A percentile compares a stretch with the other conserved stretches of the same genome.
phyloP scores from a whole-genome alignment of 2,113 vertebrate genomes.

The Triplophysa tibetana region DNA sequence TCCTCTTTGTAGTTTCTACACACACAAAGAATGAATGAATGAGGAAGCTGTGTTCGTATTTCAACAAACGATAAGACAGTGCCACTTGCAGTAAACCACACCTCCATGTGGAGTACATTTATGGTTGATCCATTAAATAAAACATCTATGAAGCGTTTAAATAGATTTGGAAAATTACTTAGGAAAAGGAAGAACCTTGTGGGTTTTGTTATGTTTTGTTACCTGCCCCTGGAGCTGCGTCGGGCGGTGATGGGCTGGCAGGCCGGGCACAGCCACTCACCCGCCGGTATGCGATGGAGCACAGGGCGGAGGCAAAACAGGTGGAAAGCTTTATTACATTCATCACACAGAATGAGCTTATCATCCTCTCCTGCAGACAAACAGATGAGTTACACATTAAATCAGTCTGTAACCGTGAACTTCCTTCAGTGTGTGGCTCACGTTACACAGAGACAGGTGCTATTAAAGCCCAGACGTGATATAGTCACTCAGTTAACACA shows the following conservation, averaged over 20 bases:
- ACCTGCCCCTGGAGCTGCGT: constrained; percentile 89
- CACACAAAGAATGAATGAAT: not conserved
- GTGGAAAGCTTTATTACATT: constrained; percentile 98
- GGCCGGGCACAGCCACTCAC: constrained; percentile 94
- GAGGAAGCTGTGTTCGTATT: not conserved
- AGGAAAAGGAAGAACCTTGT: too few species aligned
- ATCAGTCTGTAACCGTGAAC: constrained; percentile 9
- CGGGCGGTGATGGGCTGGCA: constrained; percentile 90
- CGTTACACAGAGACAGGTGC: constrained; percentile 7
- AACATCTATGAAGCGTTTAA: too few species aligned
- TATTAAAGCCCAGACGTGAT: not conserved
- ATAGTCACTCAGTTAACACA: not conserved
- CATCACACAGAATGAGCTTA: constrained; percentile 95
- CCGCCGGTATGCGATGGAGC: constrained; percentile 87
- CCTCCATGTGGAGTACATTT: too few species aligned
- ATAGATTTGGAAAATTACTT: too few species aligned
- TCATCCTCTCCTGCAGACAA: constrained; percentile 86
- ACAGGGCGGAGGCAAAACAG: constrained; percentile 93
- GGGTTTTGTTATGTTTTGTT: not conserved
- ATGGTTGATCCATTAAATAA: too few species aligned
- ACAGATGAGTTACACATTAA: constrained; percentile 23
- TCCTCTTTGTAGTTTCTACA: constrained; percentile 89
- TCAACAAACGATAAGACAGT: too few species aligned
- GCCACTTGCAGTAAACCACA: too few species aligned
- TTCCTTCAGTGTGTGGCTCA: not conserved